Conservation (phyloP, 2,797 vertebrate genomes). For the Dendrocincla tyrannina region DNA sequence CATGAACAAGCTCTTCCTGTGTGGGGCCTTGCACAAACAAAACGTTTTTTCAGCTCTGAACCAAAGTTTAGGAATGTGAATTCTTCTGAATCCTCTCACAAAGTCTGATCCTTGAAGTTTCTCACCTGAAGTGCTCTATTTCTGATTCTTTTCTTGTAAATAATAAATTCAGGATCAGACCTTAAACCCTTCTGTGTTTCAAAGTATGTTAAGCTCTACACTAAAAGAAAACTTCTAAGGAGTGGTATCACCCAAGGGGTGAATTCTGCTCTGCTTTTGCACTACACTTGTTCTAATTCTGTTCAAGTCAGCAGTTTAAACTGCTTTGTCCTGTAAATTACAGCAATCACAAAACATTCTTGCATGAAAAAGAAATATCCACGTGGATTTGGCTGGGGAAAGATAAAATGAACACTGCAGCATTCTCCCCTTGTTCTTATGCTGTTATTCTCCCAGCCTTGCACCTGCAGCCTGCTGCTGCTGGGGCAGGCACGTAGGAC, state of each 20-base stretch:
- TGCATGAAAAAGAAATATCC: background rate
- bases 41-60: background rate
- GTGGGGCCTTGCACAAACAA: background rate
- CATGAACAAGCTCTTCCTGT: background rate
- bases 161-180: background rate
- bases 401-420: background rate
- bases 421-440: background rate
- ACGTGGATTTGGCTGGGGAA: background rate
- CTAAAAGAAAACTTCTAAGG: background rate
- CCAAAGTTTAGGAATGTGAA: background rate
- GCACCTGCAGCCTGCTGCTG: background rate
- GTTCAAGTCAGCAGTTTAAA: conserved; percentile 19
- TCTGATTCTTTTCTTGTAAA: background rate
- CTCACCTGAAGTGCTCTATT: background rate
- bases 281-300: conserved; percentile 16
- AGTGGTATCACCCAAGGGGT: background rate
- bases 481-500: background rate
- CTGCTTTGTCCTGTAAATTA: conserved; percentile 11
- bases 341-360: conserved; percentile 19
- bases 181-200: background rate
- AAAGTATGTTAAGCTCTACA: conserved; percentile 1
- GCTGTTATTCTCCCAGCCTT: background rate
- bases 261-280: background rate
- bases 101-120: background rate
- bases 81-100: background rate